phyloP scores from a whole-genome alignment of 2,888 invertebrate species.

The Hypomecis punctinalis region DNA sequence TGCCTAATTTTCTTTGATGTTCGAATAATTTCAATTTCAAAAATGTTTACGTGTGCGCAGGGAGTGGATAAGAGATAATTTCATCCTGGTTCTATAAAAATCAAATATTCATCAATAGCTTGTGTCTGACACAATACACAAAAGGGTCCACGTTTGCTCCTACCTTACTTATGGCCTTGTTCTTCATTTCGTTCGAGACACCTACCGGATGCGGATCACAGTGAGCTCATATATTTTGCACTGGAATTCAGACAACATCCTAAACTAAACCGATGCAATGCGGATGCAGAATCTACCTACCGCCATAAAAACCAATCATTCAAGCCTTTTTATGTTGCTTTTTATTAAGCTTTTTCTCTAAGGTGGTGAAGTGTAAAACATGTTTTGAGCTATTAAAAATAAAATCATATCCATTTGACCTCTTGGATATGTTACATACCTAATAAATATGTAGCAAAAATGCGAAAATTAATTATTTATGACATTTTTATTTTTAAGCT shows the following conservation, averaged over 20 bases:
- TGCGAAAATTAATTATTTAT: too few species aligned
- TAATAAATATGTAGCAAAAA: not conserved
- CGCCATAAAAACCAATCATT: constrained; percentile 8
- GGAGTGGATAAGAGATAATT: too few species aligned
- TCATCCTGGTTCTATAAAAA: too few species aligned
- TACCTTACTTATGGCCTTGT: too few species aligned
- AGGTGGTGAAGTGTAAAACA: not conserved
- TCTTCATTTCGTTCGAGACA: not conserved
- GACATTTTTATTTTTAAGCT: too few species aligned
- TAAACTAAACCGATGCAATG: constrained; percentile 15
- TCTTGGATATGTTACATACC: not conserved
- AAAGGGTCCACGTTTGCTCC: too few species aligned
- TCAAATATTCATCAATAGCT: too few species aligned
- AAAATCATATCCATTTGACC: not conserved
- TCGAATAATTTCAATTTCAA: too few species aligned
- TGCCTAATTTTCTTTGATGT: too few species aligned
- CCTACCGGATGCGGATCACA: not conserved
- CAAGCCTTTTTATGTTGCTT: constrained; percentile 4
- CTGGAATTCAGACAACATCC: constrained; percentile 17
- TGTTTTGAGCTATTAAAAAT: not conserved
- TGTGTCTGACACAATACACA: too few species aligned
- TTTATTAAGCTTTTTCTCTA: constrained; percentile 2
- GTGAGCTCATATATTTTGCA: not conserved
- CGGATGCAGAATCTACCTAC: constrained; percentile 17
- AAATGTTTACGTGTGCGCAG: too few species aligned